Evolutionary conservation across 2,888 invertebrate genomes (phyloP).

Genomic region (Drosophila histrio): DNA sequence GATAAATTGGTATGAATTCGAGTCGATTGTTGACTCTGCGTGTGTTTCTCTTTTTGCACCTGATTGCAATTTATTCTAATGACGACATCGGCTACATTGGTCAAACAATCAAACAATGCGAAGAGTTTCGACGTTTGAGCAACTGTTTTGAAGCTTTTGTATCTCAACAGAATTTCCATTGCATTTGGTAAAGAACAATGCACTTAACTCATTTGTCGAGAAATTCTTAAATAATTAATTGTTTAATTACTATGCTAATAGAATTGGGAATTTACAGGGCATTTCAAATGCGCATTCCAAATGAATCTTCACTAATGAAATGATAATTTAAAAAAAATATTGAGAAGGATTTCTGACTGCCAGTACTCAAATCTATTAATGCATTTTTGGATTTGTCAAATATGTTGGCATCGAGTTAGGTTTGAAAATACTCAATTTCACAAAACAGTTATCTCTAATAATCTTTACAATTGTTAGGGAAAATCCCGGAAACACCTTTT

Average conservation of each 20-base stretch:
- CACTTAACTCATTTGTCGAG: conserved; percentile 9
- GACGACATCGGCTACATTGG: conserved; percentile 59
- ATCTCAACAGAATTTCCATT: not conserved
- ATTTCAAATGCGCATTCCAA: conserved; percentile 7
- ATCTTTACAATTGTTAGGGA: not conserved
- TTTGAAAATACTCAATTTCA: not conserved
- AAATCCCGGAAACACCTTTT: not conserved
- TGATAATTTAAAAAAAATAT: not conserved
- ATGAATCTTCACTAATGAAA: conserved; percentile 1
- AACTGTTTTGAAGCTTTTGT: conserved; percentile 34
- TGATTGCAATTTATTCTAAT: conserved; percentile 60
- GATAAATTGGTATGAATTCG: conserved; percentile 44
- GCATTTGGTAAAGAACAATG: conserved; percentile 11
- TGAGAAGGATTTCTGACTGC: not conserved
- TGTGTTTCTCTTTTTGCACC: conserved; percentile 47
- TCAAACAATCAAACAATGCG: conserved; percentile 1
- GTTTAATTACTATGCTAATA: conserved; percentile 17
- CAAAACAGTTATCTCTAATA: not conserved
- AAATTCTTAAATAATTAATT: conserved; percentile 6
- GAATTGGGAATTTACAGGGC: conserved; percentile 3
- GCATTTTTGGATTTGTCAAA: not conserved
- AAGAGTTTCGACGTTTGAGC: conserved; percentile 13
- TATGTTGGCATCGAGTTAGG: not conserved
- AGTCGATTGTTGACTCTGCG: conserved; percentile 45
- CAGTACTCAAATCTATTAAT: not conserved